These are phyloP conservation scores for Coregonus sp. DNA, from an alignment of 2,797 vertebrate genomes.

Conservation along the genomic window DNA sequence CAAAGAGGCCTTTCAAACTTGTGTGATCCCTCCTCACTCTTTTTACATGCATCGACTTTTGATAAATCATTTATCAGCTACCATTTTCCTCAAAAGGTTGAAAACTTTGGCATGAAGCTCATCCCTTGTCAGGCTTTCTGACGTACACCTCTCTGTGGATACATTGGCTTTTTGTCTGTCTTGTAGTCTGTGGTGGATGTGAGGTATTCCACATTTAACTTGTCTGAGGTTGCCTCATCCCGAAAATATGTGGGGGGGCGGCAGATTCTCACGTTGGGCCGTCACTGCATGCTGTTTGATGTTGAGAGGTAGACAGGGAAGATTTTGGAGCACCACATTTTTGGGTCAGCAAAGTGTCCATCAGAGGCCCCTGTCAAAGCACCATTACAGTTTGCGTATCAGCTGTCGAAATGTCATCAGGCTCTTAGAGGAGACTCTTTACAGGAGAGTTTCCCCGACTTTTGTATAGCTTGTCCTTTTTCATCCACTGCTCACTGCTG, in stretches of 20 bases:
- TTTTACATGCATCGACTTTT: not conserved
- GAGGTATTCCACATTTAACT: not conserved
- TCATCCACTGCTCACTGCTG: constrained; percentile 42
- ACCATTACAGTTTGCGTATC: not conserved
- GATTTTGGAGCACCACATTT: not conserved
- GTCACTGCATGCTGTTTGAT: not conserved
- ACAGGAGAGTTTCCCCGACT: constrained; percentile 53
- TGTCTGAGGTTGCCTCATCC: not conserved
- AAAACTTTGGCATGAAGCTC: not conserved
- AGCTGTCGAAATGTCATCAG: not conserved
- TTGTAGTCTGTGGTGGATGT: not conserved
- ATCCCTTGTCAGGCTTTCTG: not conserved
- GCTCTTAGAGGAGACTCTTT: constrained; percentile 38
- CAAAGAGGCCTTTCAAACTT: not conserved
- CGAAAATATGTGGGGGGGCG: not conserved
- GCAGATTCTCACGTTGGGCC: not conserved
- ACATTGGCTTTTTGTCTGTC: not conserved
- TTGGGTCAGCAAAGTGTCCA: not conserved
- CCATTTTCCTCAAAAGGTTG: not conserved
- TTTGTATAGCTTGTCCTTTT: constrained; percentile 62
- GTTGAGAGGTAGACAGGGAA: not conserved
- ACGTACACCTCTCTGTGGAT: not conserved
- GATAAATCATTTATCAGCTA: not conserved
- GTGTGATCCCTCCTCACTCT: not conserved
- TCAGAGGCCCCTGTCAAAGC: not conserved